A percentile compares a stretch with the other conserved stretches of the same genome.
These are phyloP conservation scores for Acinonyx jubatus DNA, from an alignment of 2,113 vertebrate species.

Conservation along the genomic window DNA sequence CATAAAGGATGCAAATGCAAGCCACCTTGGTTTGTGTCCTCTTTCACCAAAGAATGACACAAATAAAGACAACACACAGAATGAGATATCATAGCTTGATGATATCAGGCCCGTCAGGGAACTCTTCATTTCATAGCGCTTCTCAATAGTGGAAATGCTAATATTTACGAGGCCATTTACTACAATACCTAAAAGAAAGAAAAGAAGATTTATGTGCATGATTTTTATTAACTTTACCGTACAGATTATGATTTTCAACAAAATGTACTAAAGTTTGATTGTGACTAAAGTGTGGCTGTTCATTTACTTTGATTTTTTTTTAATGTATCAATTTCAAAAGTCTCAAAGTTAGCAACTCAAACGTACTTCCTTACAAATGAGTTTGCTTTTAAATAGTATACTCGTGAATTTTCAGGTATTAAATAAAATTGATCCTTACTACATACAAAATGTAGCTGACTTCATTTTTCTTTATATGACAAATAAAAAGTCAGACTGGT, in stretches of 20 bases:
- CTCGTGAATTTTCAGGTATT: neutral
- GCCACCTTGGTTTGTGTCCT: slow-evolving; percentile 90
- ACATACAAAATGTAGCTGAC: neutral
- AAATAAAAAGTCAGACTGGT: neutral
- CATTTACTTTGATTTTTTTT: slow-evolving; percentile 16
- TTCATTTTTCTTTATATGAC: slow-evolving; percentile 45
- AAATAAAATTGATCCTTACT: neutral
- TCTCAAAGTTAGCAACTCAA: neutral
- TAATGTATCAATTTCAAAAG: neutral
- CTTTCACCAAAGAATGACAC: slow-evolving; percentile 88
- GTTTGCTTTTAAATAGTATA: slow-evolving; percentile 4
- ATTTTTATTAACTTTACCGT: neutral
- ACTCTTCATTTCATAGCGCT: slow-evolving; percentile 88
- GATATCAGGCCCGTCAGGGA: slow-evolving; percentile 87
- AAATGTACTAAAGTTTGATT: neutral
- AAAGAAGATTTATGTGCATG: neutral
- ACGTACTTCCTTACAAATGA: neutral
- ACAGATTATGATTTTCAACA: neutral
- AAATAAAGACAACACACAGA: slow-evolving; percentile 86
- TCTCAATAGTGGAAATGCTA: slow-evolving; percentile 89
- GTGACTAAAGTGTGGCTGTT: neutral
- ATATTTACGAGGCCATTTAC: slow-evolving; percentile 90
- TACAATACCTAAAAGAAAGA: slow-evolving; percentile 82
- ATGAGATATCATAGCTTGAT: slow-evolving; percentile 88
- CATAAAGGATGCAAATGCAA: slow-evolving; percentile 88